phyloP scores from a whole-genome alignment of 2,888 invertebrate species.

The Epinotia bilunana region DNA sequence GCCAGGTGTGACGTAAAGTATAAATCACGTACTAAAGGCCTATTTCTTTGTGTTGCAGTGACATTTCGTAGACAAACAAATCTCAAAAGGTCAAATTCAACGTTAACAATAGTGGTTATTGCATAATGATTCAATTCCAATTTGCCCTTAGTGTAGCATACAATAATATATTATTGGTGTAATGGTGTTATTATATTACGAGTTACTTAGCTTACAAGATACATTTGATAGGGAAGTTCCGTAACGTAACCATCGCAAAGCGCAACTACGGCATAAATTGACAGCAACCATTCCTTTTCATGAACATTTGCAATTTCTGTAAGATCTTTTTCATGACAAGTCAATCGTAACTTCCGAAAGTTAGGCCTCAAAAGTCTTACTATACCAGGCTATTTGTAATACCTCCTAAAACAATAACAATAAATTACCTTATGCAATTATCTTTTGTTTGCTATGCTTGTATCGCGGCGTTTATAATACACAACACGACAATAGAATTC shows the following conservation, averaged over 20 bases:
- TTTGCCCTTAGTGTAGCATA: neutral
- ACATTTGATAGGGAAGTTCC: neutral
- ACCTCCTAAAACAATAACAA: constrained; percentile 36
- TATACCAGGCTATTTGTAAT: constrained; percentile 3
- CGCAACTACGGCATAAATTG: neutral
- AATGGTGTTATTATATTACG: no score
- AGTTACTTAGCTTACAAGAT: neutral
- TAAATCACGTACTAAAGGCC: neutral
- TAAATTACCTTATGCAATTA: constrained; percentile 33
- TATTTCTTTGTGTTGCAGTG: neutral
- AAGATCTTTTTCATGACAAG: neutral
- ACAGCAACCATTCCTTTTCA: neutral
- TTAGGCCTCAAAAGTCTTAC: constrained; percentile 2
- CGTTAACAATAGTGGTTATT: constrained; percentile 3
- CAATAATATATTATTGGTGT: neutral
- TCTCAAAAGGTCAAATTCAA: constrained; percentile 7
- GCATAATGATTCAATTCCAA: neutral
- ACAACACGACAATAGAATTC: constrained; percentile 50
- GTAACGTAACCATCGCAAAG: neutral
- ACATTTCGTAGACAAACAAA: constrained; percentile 8
- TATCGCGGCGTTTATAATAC: constrained; percentile 47
- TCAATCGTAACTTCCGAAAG: constrained; percentile 6
- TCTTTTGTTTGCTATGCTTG: constrained; percentile 27
- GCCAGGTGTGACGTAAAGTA: no score
- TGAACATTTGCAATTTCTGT: neutral